Evolutionary conservation across 1,140 invertebrate species (phyloP).

Genomic region (Tetramorium alpestre): DNA sequence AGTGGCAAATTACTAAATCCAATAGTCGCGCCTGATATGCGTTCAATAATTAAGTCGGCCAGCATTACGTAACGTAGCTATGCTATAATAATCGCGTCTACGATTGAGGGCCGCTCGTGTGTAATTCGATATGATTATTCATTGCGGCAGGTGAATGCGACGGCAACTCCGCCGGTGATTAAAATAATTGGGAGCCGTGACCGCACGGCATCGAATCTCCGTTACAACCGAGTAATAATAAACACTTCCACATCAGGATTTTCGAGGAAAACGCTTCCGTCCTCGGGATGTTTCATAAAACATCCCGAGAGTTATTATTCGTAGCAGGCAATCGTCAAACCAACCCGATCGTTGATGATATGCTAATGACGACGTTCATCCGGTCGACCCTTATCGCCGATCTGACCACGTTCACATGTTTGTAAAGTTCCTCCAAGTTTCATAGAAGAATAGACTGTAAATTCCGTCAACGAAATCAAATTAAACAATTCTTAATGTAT

Average conservation of each 20-base stretch:
- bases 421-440: not conserved
- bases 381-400: slow-evolving; percentile 56
- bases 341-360: slow-evolving; percentile 16
- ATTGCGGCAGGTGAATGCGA: slow-evolving; percentile 75
- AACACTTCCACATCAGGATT: slow-evolving; percentile 64
- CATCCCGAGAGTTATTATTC: not conserved
- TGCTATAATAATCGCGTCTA: slow-evolving; percentile 76
- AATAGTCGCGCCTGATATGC: slow-evolving; percentile 74
- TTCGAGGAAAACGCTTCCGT: slow-evolving; percentile 22
- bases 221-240: slow-evolving; percentile 67
- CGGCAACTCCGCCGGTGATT: slow-evolving; percentile 73
- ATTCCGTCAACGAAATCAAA: not conserved
- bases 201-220: slow-evolving; percentile 67
- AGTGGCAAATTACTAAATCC: slow-evolving; percentile 75
- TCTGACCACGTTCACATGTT: slow-evolving; percentile 41
- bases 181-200: slow-evolving; percentile 75
- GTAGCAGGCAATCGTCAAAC: slow-evolving; percentile 36
- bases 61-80: slow-evolving; percentile 74
- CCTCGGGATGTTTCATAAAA: not conserved
- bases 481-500: not conserved
- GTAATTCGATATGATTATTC: slow-evolving; percentile 79
- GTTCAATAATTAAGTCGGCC: slow-evolving; percentile 76
- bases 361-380: slow-evolving; percentile 56
- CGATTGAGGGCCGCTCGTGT: slow-evolving; percentile 74
- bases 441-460: not conserved